A percentile compares a stretch with the other conserved stretches of the same genome.
Evolutionary conservation across 2,888 invertebrate genomes (phyloP).

Genomic region (Cordilura impudica): DNA sequence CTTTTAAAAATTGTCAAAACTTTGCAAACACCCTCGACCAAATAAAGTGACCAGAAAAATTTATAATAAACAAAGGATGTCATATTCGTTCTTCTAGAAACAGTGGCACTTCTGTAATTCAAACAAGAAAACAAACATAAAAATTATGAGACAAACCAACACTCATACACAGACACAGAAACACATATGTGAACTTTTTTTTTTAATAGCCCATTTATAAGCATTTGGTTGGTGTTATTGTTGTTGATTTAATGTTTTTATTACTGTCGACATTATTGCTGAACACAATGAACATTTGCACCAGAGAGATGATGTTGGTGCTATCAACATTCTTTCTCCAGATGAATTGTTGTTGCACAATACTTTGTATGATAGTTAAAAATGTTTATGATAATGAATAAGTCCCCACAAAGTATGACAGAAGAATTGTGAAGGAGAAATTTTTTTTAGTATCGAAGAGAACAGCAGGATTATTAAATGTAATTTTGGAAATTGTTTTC

Average conservation of each 20-base stretch:
- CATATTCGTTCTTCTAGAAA: constrained; percentile 8
- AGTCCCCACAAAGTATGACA: background rate
- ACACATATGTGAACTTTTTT: constrained; percentile 42
- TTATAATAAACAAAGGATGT: background rate
- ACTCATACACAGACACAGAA: no score
- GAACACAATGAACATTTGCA: constrained; percentile 28
- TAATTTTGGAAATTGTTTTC: background rate
- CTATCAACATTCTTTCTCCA: background rate
- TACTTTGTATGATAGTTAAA: constrained; percentile 4
- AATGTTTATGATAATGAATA: background rate
- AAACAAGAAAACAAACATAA: constrained; percentile 35
- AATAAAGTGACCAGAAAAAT: background rate
- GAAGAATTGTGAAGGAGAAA: background rate
- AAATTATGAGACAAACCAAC: constrained; percentile 46
- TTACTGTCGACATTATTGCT: constrained; percentile 39
- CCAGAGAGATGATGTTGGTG: background rate
- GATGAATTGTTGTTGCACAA: background rate
- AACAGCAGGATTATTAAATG: background rate
- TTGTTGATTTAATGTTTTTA: constrained; percentile 31
- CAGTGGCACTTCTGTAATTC: constrained; percentile 44
- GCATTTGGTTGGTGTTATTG: constrained; percentile 13
- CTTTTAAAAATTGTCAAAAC: constrained; percentile 12
- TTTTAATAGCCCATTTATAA: constrained; percentile 27
- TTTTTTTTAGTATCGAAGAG: background rate
- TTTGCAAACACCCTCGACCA: background rate